Percentiles rank a stretch among this genome's conserved stretches.
These are phyloP conservation scores for Caenorhabditis macrosperma DNA, from an alignment of 2,888 invertebrate species.

Conservation along the genomic window DNA sequence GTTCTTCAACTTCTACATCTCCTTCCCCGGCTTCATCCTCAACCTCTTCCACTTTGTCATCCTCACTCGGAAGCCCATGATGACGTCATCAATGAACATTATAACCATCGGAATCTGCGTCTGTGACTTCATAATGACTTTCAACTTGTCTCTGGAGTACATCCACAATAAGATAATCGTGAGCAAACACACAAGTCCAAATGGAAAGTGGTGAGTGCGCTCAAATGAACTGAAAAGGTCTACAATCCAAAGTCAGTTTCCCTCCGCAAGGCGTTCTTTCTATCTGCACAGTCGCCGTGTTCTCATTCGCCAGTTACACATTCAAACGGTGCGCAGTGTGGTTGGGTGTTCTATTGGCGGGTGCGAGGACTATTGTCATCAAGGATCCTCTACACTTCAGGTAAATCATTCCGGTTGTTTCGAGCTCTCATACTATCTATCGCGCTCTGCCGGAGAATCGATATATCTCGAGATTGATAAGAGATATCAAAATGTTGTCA, in stretches of 20 bases:
- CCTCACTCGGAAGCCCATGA: not conserved
- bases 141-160: not conserved
- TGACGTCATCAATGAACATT: conserved; percentile 2
- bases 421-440: not conserved
- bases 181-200: not conserved
- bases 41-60: not conserved
- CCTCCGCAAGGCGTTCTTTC: not conserved
- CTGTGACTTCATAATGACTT: not conserved
- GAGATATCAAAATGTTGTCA: too few relatives aligned
- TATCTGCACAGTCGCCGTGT: too few relatives aligned
- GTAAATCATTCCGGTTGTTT: not conserved
- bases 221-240: not conserved
- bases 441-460: not conserved
- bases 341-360: not conserved
- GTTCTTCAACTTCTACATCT: not conserved
- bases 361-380: not conserved
- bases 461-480: too few relatives aligned
- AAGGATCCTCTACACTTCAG: not conserved
- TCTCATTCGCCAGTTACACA: not conserved
- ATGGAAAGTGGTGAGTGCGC: not conserved
- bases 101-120: not conserved
- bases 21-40: not conserved
- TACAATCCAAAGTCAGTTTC: not conserved
- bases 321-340: not conserved
- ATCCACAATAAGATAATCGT: not conserved